Evolutionary conservation across 2,888 invertebrate genomes (phyloP).

Genomic region (Seladonia tumulorum): DNA sequence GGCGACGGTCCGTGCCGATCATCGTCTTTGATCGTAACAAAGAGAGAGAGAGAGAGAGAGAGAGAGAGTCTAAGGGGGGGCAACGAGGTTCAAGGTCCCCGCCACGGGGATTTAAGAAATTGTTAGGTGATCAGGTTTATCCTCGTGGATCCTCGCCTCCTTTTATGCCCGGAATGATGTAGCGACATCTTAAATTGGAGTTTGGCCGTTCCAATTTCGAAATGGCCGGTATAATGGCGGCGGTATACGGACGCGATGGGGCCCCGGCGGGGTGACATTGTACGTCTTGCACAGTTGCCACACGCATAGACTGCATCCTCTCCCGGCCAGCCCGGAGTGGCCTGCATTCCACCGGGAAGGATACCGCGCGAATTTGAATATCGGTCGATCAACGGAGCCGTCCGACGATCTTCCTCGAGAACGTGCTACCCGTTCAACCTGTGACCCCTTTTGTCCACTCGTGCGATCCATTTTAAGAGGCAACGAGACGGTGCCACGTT

Average conservation of each 20-base stretch:
- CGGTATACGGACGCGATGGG: not conserved
- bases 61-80: not conserved
- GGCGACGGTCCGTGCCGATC: conserved; percentile 49
- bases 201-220: conserved; percentile 56
- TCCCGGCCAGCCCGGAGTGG: conserved; percentile 58
- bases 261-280: conserved; percentile 37
- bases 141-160: conserved; percentile 37
- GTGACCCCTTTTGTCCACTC: conserved; percentile 60
- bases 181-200: conserved; percentile 57
- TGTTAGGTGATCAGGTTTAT: conserved; percentile 61
- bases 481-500: conserved; percentile 26
- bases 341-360: conserved; percentile 72
- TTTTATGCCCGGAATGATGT: conserved; percentile 46
- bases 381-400: conserved; percentile 70
- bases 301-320: conserved; percentile 47
- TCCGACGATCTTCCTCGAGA: conserved; percentile 60
- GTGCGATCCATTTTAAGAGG: conserved; percentile 48
- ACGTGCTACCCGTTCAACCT: conserved; percentile 62
- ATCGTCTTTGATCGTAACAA: conserved; percentile 39
- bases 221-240: conserved; percentile 37
- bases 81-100: conserved; percentile 26
- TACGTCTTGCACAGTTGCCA: conserved; percentile 33
- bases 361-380: conserved; percentile 75
- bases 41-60: not conserved
- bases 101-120: conserved; percentile 53